Conservation (phyloP, 1,140 invertebrate species). For the Anoplophora glabripennis region DNA sequence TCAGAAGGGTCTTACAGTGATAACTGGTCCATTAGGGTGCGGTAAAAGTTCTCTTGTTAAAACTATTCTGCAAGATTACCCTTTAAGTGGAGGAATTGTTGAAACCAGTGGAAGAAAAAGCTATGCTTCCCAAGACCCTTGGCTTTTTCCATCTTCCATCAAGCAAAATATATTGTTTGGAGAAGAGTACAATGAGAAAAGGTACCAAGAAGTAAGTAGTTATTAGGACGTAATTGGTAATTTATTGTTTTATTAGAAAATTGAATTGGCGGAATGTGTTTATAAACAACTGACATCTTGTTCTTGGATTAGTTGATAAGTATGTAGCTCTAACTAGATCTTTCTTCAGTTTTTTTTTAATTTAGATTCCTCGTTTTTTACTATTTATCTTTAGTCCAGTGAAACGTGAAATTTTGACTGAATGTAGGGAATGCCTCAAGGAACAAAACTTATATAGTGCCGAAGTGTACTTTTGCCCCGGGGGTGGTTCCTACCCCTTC, state of each 20-base stretch:
- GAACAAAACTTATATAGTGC: too few relatives aligned
- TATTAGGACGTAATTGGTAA: conserved; percentile 59
- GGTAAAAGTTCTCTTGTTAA: conserved; percentile 78
- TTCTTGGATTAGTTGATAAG: neutral
- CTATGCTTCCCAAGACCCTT: conserved; percentile 78
- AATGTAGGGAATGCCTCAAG: too few relatives aligned
- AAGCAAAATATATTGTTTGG: conserved; percentile 68
- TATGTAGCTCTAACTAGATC: neutral
- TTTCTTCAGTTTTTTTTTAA: neutral
- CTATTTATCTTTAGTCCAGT: too few relatives aligned
- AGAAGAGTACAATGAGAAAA: conserved; percentile 34
- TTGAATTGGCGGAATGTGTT: too few relatives aligned
- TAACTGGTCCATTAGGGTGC: conserved; percentile 77
- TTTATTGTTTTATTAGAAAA: neutral
- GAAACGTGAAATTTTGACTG: too few relatives aligned
- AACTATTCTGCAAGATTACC: conserved; percentile 69
- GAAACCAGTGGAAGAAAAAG: conserved; percentile 61
- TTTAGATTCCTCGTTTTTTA: too few relatives aligned
- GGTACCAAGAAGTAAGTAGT: conserved; percentile 58
- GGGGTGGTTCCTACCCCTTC: too few relatives aligned
- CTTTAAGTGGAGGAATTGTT: conserved; percentile 55
- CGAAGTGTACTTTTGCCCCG: too few relatives aligned
- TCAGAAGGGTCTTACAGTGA: conserved; percentile 58
- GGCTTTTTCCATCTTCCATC: conserved; percentile 65
- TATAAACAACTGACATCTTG: too few relatives aligned